Evolutionary conservation across 1,140 invertebrate genomes (phyloP).

Genomic region (Neelides sp.): DNA sequence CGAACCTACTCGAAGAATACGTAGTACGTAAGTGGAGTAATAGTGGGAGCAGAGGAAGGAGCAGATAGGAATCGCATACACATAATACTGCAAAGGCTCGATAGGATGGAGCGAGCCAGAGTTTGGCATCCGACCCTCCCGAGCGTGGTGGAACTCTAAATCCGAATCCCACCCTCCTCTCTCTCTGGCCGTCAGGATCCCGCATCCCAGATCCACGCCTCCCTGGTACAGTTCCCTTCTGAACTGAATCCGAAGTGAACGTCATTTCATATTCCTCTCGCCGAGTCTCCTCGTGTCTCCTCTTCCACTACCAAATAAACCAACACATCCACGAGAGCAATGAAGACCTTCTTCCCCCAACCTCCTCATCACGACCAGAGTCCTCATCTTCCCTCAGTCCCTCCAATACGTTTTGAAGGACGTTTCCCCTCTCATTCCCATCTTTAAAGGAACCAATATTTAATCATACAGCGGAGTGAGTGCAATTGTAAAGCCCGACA

Average conservation of each 20-base stretch:
- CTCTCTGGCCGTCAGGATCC: neutral
- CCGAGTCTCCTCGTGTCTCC: neutral
- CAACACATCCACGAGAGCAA: neutral
- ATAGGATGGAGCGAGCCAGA: too few species aligned
- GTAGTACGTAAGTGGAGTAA: too few species aligned
- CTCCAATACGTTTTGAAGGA: too few species aligned
- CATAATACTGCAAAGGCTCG: too few species aligned
- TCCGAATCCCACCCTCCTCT: slow-evolving; percentile 18
- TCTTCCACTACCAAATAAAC: neutral
- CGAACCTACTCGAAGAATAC: too few species aligned
- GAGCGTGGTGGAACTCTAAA: slow-evolving; percentile 9
- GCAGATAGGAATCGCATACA: too few species aligned
- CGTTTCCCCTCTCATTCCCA: too few species aligned
- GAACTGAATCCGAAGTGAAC: slow-evolving; percentile 11
- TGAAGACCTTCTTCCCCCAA: neutral
- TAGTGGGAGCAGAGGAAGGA: too few species aligned
- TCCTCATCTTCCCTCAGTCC: neutral
- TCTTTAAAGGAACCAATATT: too few species aligned
- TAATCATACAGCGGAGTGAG: too few species aligned
- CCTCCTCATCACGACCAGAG: neutral
- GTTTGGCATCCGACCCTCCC: too few species aligned
- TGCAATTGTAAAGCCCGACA: too few species aligned
- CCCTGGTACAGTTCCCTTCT: slow-evolving; percentile 9
- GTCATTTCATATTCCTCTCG: neutral
- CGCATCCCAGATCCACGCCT: neutral